Percentiles rank a stretch among this genome's conserved stretches.
These are phyloP conservation scores for Oreocharis arfaki DNA, from an alignment of 2,113 vertebrate species.

Conservation along the genomic window DNA sequence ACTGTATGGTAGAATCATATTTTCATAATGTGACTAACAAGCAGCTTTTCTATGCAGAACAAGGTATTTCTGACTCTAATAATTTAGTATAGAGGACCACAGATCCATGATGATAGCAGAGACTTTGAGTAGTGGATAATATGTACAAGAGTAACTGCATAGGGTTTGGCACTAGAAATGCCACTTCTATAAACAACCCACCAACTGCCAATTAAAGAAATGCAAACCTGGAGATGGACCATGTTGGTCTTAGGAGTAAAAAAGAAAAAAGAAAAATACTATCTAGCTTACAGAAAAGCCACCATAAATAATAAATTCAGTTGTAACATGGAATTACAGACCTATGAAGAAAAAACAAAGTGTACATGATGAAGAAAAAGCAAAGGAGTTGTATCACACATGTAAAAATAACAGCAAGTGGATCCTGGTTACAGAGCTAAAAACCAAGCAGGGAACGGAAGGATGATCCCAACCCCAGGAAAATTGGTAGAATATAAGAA, in stretches of 20 bases:
- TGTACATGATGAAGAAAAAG: background rate
- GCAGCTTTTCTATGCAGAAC: background rate
- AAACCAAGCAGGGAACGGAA: background rate
- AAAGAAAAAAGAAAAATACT: background rate
- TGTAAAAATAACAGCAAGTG: background rate
- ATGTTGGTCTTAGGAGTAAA: background rate
- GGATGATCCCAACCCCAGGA: background rate
- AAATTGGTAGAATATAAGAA: background rate
- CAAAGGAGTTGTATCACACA: background rate
- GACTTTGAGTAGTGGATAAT: background rate
- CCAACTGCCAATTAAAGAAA: background rate
- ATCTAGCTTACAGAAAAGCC: background rate
- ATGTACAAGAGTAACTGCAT: background rate
- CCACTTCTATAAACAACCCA: background rate
- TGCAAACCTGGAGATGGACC: background rate
- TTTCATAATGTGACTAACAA: background rate
- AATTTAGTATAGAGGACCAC: background rate
- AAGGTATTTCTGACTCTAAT: background rate
- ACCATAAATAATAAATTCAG: background rate
- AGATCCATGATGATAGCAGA: background rate
- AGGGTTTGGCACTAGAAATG: background rate
- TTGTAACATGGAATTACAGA: background rate
- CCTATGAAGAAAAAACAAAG: background rate
- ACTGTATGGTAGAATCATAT: background rate
- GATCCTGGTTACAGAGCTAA: background rate